Base-by-base conservation (phyloP, 2,113 vertebrate genomes). In the Coreoperca whiteheadi region DNA sequence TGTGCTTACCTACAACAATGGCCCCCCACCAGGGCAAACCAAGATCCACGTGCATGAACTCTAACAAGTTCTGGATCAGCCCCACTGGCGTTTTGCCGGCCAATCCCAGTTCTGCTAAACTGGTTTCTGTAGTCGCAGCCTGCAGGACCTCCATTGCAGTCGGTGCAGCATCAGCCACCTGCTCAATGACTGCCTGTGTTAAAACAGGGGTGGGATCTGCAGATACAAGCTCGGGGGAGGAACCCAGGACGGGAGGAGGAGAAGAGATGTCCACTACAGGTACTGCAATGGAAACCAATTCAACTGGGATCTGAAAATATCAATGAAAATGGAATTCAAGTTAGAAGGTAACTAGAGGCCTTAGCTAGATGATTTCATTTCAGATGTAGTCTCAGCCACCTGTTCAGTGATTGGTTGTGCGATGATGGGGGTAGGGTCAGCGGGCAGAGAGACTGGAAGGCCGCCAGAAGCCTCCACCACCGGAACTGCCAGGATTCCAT, bases 11-110 rank as follows among this genome's bases (percentile, higher is more conserved):
- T 74, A 87, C 83, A 57, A 96, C 95, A 25, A 98, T 98, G 82
- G 97, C 97, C 0, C 96, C 97, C 97, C 97, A 98, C 97, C 97
- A 98, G 18, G 97, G 97, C 41, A 98, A 83, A 41, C 96, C 97
- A 9, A 97, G 4, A 53, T 95, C 90, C 41, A 97, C 18, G 61
- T 98, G 97, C 48, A 97, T 87, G 79, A 85, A 95, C 92, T 97
- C 97, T 82, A 98, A 83, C 1, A 97, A 12, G 83, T 95, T 96
- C 93, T 98, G 96, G 78, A 98, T 87, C 20, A 97, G 56, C 12
- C 97, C 97, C 79, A 97, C 96, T 2, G 97, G 97, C 3, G 96
- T 97, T 81, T 92, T n/a, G 25, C 59, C 76, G 0, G 87, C 95
- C 72, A 98, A 71, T 0, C 97, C 97, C 72, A 98, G 92, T 54